Conservation (phyloP, 2,113 vertebrate genomes). For the Oreotrochilus melanogaster region DNA sequence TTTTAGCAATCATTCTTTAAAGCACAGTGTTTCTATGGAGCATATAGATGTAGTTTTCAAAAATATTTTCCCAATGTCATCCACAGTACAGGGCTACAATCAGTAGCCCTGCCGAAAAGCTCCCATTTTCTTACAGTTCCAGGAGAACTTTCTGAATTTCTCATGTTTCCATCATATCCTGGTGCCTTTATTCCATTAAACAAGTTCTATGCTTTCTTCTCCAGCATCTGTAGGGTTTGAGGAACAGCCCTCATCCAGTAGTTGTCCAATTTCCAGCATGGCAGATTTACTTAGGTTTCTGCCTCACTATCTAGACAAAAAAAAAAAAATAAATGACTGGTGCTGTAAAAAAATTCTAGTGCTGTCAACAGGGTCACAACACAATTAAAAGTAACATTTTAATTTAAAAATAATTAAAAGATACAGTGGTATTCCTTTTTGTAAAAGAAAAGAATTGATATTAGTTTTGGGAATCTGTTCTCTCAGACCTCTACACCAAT, state of each 20-base stretch:
- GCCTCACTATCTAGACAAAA: not conserved
- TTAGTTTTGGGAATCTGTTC: not conserved
- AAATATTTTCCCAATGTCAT: not conserved
- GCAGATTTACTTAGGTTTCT: not conserved
- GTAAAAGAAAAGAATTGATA: not conserved
- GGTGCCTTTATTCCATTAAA: not conserved
- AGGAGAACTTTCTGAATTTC: not conserved
- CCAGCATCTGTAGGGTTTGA: not conserved
- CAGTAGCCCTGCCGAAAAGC: not conserved
- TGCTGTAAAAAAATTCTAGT: not conserved
- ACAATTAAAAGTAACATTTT: not conserved
- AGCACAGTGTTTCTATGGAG: not conserved
- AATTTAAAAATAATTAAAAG: not conserved
- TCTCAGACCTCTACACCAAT: not conserved
- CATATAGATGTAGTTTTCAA: not conserved
- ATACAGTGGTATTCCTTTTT: not conserved
- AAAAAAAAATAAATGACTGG: not conserved
- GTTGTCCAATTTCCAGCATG: not conserved
- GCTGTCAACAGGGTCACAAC: not conserved
- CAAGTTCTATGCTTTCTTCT: not conserved
- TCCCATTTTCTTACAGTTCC: not conserved
- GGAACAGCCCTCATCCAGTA: not conserved
- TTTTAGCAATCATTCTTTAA: not conserved
- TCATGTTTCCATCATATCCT: not conserved
- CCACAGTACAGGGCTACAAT: not conserved